Evolutionary conservation across 2,888 invertebrate species (phyloP), one percentile per base, ranked within the genome.

Genomic region (Baccha elongata): DNA sequence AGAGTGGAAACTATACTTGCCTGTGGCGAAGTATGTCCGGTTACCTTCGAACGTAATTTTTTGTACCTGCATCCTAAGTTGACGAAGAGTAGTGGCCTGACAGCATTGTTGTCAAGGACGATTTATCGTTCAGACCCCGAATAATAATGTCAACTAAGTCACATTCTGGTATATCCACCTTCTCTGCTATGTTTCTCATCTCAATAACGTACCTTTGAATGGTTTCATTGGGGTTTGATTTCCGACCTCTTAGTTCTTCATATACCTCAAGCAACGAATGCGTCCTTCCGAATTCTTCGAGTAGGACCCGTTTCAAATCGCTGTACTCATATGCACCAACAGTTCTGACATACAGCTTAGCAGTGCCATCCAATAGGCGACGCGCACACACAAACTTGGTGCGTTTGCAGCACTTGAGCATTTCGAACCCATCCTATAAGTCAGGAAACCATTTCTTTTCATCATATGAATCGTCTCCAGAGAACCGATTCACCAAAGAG

Each of bases 181-280:
- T n/a, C n/a, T n/a, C n/a, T n/a, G n/a, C n/a, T n/a, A n/a, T n/a
- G n/a, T n/a, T n/a, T n/a, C n/a, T 1, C 68, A 52, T 75, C 13
- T 53, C 60, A 21, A 68, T 13, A 1, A 68, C 46, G 37, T 75
- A 75, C 11, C 60, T 10, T n/a, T 58, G 58, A 17, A 74, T 55
- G 8, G 37, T 58, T 58, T 74, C 50, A 1, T 26, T 17, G 13
- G 55, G 55, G 46, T 29, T 29, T 10, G 10, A n/a, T n/a, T n/a
- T 29, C 10, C 29, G 23, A 2, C 10, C 42, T 10, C 4, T 8
- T n/a, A 62, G 53, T n/a, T 40, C 35, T 11, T 29, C 62, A 29
- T 68, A 68, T n/a, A n/a, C n/a, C n/a, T n/a, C n/a, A n/a, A n/a
- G n/a, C n/a, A n/a, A n/a, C n/a, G n/a, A n/a, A n/a, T n/a, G n/a